phyloP scores from a whole-genome alignment of 2,888 invertebrate genomes.

The Calameuta filiformis region DNA sequence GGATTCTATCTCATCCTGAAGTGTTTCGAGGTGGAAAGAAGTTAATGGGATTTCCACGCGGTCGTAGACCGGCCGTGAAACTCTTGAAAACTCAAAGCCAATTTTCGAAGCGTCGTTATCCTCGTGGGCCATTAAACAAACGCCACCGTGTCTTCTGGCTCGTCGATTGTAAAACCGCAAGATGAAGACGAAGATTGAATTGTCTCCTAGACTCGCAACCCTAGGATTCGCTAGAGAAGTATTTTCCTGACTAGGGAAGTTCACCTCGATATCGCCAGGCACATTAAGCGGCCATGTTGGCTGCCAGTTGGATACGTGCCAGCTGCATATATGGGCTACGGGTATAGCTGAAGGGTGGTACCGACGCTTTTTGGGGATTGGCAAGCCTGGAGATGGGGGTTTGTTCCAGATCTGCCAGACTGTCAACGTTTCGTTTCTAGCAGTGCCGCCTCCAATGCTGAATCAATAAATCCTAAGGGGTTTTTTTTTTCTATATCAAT shows the following conservation, averaged over 20 bases:
- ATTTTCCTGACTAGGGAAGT: neutral
- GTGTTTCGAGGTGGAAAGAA: neutral
- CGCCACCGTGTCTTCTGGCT: neutral
- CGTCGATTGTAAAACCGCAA: neutral
- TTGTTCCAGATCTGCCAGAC: conserved; percentile 34
- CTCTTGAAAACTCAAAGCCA: neutral
- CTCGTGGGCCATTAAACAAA: neutral
- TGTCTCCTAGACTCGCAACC: neutral
- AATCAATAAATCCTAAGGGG: conserved; percentile 32
- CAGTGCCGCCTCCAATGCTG: conserved; percentile 2
- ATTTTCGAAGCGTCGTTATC: neutral
- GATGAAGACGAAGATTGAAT: neutral
- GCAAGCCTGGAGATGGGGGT: neutral
- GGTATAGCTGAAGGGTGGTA: neutral
- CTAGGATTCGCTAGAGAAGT: neutral
- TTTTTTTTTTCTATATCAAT: conserved; percentile 7
- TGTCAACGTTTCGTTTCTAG: conserved; percentile 33
- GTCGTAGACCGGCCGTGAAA: neutral
- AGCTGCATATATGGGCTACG: conserved; percentile 9
- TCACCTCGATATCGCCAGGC: neutral
- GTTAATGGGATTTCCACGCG: neutral
- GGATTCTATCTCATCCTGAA: neutral
- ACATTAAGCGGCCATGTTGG: conserved; percentile 16
- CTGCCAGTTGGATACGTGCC: conserved; percentile 27
- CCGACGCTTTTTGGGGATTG: neutral